Percentiles rank a stretch among this genome's conserved stretches.
Conservation (phyloP, 2,113 vertebrate genomes). For the Coracopsis vasa region DNA sequence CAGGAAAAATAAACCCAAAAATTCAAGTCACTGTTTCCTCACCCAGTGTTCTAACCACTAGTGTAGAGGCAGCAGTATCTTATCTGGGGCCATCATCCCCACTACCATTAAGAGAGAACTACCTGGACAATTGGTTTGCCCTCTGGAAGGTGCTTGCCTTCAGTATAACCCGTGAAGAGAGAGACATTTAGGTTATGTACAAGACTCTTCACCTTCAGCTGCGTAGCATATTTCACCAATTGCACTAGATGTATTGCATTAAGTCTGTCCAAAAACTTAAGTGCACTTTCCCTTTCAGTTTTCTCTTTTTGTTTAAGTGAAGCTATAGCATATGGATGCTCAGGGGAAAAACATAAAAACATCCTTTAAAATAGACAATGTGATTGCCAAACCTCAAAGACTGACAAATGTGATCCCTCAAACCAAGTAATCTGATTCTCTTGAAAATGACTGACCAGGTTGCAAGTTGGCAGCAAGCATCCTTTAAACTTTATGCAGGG, state of each 20-base stretch:
- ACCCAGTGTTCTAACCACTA: background rate
- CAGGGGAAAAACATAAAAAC: background rate
- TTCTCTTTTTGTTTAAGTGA: background rate
- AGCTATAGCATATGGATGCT: background rate
- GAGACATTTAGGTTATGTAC: background rate
- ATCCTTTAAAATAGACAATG: background rate
- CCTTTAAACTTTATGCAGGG: background rate
- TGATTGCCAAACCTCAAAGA: background rate
- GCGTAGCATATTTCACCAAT: accelerated
- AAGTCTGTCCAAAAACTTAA: background rate
- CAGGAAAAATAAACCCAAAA: background rate
- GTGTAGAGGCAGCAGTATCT: background rate
- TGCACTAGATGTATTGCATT: background rate
- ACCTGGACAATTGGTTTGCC: background rate
- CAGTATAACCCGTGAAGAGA: background rate
- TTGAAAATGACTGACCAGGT: background rate
- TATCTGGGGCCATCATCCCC: background rate
- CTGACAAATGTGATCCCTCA: background rate
- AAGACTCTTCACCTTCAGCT: background rate
- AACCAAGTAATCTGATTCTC: background rate
- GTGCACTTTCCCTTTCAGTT: background rate
- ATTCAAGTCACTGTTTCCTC: background rate
- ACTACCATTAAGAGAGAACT: background rate
- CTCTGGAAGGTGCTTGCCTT: background rate
- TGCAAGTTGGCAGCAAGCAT: background rate